These are phyloP conservation scores for Eueides isabella DNA, from an alignment of 1,140 invertebrate species.

Conservation along the genomic window DNA sequence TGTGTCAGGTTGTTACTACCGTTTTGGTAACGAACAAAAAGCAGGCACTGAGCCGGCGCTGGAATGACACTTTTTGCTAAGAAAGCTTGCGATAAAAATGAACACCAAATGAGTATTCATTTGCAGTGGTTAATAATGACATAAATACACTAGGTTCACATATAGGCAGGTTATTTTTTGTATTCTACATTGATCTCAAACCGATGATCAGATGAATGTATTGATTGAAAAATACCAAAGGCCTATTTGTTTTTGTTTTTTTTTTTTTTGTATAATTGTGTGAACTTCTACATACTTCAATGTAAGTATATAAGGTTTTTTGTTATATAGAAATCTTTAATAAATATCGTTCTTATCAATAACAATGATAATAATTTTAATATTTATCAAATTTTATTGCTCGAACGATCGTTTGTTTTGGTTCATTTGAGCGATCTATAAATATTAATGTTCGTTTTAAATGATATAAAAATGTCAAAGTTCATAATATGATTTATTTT, in stretches of 20 bases:
- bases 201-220: constrained; percentile 24
- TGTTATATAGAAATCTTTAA: not conserved
- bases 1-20: constrained; percentile 50
- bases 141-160: constrained; percentile 73
- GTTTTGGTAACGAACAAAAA: constrained; percentile 59
- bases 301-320: not conserved
- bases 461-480: not conserved
- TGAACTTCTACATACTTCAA: not conserved
- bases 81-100: constrained; percentile 72
- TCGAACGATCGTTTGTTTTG: not conserved
- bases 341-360: not conserved
- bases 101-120: constrained; percentile 80
- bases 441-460: not conserved
- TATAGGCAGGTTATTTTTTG: constrained; percentile 50
- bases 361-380: not conserved
- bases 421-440: not conserved
- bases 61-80: constrained; percentile 64
- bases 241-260: constrained; percentile 11
- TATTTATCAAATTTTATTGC: not conserved
- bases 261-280: constrained; percentile 8
- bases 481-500: not conserved
- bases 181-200: not conserved
- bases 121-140: constrained; percentile 80
- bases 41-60: constrained; percentile 41
- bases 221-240: constrained; percentile 27